These are phyloP conservation scores for Leucoma salicis DNA, from an alignment of 2,888 invertebrate genomes.

Conservation along the genomic window DNA sequence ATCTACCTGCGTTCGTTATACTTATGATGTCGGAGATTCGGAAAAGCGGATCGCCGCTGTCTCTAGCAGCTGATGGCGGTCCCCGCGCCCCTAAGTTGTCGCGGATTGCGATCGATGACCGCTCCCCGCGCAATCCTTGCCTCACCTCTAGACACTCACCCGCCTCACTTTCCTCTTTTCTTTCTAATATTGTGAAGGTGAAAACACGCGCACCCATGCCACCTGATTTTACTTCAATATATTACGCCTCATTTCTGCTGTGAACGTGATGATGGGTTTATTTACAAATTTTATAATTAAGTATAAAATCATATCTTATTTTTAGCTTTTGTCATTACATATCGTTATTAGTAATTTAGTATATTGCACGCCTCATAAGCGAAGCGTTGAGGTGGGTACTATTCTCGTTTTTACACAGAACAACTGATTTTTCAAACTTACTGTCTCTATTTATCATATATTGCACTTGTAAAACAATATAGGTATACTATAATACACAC, in stretches of 20 bases:
- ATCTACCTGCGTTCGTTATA: not conserved
- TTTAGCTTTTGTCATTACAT: too few relatives aligned
- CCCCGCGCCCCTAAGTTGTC: conserved; percentile 53
- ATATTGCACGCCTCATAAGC: too few relatives aligned
- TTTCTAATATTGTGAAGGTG: conserved; percentile 43
- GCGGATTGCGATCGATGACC: conserved; percentile 70
- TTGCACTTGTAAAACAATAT: too few relatives aligned
- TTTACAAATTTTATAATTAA: too few relatives aligned
- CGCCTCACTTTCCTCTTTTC: conserved; percentile 73
- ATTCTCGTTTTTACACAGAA: too few relatives aligned
- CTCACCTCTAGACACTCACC: conserved; percentile 58
- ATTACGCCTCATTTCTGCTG: conserved; percentile 41
- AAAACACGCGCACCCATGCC: conserved; percentile 32
- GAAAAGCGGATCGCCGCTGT: conserved; percentile 43
- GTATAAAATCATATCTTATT: too few relatives aligned
- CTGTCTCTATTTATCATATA: too few relatives aligned
- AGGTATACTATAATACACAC: too few relatives aligned
- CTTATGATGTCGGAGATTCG: conserved; percentile 25
- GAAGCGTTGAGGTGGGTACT: too few relatives aligned
- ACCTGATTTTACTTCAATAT: conserved; percentile 43
- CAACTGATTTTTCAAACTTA: too few relatives aligned
- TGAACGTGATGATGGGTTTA: conserved; percentile 51
- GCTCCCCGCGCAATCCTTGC: conserved; percentile 58
- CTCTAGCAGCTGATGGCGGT: conserved; percentile 72
- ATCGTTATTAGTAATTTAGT: too few relatives aligned